These are phyloP conservation scores for Meriones unguiculatus DNA, from an alignment of 2,113 vertebrate genomes.

Conservation along the genomic window DNA sequence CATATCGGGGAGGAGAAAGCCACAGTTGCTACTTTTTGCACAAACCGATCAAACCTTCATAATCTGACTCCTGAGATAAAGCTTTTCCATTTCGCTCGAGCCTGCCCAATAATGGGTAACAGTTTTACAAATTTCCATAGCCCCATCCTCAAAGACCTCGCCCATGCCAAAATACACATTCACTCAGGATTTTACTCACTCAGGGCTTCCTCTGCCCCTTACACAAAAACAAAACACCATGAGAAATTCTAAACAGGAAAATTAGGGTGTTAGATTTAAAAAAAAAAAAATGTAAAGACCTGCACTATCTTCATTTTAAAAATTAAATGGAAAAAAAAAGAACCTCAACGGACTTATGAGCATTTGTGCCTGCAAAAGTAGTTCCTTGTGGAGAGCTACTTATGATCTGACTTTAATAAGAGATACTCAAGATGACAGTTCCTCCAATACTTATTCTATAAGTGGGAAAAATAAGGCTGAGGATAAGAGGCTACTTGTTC, in stretches of 20 bases:
- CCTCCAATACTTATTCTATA: slow-evolving; percentile 47
- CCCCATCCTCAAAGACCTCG: neutral
- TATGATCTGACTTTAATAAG: slow-evolving; percentile 45
- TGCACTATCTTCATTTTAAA: neutral
- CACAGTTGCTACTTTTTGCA: neutral
- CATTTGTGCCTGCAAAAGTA: slow-evolving; percentile 19
- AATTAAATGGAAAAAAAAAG: neutral
- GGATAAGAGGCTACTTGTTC: slow-evolving; percentile 11
- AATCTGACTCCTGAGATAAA: neutral
- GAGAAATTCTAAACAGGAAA: slow-evolving; percentile 47
- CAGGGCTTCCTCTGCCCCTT: neutral
- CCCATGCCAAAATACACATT: neutral
- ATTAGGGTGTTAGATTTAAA: neutral
- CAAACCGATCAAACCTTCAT: neutral
- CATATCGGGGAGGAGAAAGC: neutral
- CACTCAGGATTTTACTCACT: neutral
- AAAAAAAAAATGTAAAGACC: neutral
- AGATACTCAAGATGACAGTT: slow-evolving; percentile 42
- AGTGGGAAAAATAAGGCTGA: neutral
- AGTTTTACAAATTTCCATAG: neutral
- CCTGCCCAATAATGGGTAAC: neutral
- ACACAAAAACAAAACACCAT: slow-evolving; percentile 38
- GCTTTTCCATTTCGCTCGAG: neutral
- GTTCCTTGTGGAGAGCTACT: slow-evolving; percentile 12
- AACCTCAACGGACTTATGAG: neutral